Base-by-base conservation (phyloP, 2,797 vertebrate genomes). In the Sebastes matsubarae region DNA sequence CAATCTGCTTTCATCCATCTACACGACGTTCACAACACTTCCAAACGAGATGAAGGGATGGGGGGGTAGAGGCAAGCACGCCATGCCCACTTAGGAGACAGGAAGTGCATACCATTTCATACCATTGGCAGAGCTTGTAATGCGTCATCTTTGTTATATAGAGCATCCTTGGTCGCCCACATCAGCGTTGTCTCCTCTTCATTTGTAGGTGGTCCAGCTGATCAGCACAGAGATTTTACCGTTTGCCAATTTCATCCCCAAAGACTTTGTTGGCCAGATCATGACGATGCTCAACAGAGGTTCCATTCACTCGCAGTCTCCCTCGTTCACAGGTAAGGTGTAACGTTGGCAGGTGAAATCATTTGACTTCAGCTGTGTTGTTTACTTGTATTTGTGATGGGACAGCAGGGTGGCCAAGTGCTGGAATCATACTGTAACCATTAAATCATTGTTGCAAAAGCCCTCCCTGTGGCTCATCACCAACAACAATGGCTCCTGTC, bases 231-330 rank as follows among this genome's bases (percentile, higher is more conserved):
- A 99, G 93, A 98, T 99, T 94, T 93, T 99, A 86, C 98, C 99
- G 0, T 99, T 98, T 79, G 99, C 99, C 94, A 99, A 98, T 94
- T 99, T 99, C 94, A 99, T 99, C 95, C 99, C 99, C 88, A 99
- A 99, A 96, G 98, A 99, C 87, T 99, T 99, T 94, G 99, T 99
- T 72, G 97, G 97, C 72, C 98, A 99, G 82, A 99, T 99, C 89
- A 99, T 99, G 99, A 95, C 97, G n/a, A 99, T 99, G 99, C 97
- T 99, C 72, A 99, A 99, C 90, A 97, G 97, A 94, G 99, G 99
- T 29, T 99, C 98, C 57, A 99, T 99, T 93, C 99, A 99, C 93
- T 99, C 99, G 9, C 98, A 99, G 91, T 97, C 98, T 1, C 97
- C 98, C 50, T 99, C 99, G 0, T 99, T 99, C 93, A 99, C 98